Percentiles rank a stretch among this genome's conserved stretches.
Conservation (phyloP, 2,888 invertebrate species). For the Rutpela maculata region DNA sequence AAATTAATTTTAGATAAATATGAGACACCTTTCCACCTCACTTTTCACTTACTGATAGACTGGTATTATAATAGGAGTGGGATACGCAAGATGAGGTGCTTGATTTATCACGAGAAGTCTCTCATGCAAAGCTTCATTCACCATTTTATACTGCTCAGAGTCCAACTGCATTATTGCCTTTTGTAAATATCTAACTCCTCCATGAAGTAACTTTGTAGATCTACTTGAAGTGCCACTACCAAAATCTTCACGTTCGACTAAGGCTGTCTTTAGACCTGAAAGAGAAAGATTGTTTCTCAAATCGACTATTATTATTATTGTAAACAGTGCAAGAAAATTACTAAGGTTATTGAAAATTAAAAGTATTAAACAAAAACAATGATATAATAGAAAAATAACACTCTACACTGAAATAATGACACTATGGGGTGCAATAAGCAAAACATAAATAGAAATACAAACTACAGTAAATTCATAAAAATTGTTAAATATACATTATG, state of each 20-base stretch:
- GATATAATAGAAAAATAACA: too few species aligned
- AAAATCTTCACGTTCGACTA: constrained; percentile 93
- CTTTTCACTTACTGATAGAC: constrained; percentile 97
- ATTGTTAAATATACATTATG: too few species aligned
- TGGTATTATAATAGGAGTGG: constrained; percentile 98
- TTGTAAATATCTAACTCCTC: constrained; percentile 97
- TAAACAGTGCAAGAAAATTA: too few species aligned
- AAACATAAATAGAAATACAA: too few species aligned
- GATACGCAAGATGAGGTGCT: constrained; percentile 97
- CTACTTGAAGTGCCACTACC: constrained; percentile 96
- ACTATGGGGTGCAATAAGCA: too few species aligned
- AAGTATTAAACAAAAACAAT: too few species aligned
- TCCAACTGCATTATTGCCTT: constrained; percentile 97
- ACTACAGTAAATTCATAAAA: too few species aligned
- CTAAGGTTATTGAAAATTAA: too few species aligned
- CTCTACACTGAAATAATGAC: too few species aligned
- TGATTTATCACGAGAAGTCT: constrained; percentile 95
- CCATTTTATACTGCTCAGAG: constrained; percentile 98
- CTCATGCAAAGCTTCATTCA: constrained; percentile 97
- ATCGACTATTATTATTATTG: too few species aligned
- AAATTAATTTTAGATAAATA: too few species aligned
- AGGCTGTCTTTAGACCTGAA: constrained; percentile 59
- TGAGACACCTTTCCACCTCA: too few species aligned
- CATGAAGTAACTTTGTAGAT: constrained; percentile 98
- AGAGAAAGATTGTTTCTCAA: constrained; percentile 39